These are phyloP conservation scores for Columbina picui DNA, from an alignment of 2,113 vertebrate genomes.

Conservation along the genomic window DNA sequence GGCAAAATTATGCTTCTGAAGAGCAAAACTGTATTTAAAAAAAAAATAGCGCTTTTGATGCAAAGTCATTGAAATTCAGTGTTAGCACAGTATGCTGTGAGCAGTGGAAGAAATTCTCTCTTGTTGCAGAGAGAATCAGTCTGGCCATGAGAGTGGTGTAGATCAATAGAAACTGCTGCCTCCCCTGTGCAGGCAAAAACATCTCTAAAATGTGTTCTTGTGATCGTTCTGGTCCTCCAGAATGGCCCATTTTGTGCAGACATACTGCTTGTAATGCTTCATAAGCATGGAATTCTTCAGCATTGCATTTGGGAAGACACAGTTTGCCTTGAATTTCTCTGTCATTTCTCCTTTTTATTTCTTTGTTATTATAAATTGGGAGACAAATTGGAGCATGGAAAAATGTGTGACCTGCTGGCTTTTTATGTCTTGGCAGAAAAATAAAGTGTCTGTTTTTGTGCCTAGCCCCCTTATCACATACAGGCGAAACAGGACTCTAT, in stretches of 20 bases:
- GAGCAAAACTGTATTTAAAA: not conserved
- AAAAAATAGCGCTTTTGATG: not conserved
- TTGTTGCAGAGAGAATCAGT: not conserved
- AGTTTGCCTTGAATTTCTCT: not conserved
- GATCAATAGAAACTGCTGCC: not conserved
- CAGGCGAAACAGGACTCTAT: not conserved
- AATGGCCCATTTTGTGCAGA: not conserved
- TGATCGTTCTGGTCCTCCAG: not conserved
- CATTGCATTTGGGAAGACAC: not conserved
- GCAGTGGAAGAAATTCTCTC: not conserved
- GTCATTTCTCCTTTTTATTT: not conserved
- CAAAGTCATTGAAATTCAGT: not conserved
- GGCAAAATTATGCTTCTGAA: not conserved
- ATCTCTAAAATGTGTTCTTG: not conserved
- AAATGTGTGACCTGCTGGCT: not conserved
- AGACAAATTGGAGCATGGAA: not conserved
- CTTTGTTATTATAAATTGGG: not conserved
- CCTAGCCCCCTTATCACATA: not conserved
- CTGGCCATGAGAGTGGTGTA: not conserved
- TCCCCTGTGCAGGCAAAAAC: not conserved
- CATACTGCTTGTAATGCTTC: not conserved
- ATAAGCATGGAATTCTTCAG: not conserved
- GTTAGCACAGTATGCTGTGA: not conserved
- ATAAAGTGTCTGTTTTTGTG: not conserved
- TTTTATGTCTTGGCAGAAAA: not conserved